Evolutionary conservation across 2,888 invertebrate genomes (phyloP).

Genomic region (Caenorhabditis doughertyi): DNA sequence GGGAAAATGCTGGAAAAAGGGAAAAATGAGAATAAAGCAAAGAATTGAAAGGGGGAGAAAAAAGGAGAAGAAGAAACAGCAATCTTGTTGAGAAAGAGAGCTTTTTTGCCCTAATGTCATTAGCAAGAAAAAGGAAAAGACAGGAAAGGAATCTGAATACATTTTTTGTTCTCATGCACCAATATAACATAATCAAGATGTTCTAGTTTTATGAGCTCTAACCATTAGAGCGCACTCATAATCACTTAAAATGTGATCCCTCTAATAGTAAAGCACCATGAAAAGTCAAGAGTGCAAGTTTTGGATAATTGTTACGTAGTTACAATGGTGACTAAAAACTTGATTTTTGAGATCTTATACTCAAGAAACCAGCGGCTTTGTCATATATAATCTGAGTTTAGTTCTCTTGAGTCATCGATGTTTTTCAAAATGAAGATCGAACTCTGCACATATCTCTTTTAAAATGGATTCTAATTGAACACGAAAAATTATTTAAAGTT

Average conservation of each 20-base stretch:
- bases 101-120: conserved; percentile 34
- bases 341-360: conserved; percentile 20
- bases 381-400: conserved; percentile 20
- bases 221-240: neutral
- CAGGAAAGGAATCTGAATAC: conserved; percentile 22
- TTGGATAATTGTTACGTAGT: neutral
- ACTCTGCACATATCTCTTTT: conserved; percentile 6
- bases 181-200: neutral
- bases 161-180: conserved; percentile 4
- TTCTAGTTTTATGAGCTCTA: neutral
- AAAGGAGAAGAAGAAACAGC: conserved; percentile 24
- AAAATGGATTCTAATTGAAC: neutral
- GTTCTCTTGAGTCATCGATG: conserved; percentile 10
- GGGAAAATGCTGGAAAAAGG: conserved; percentile 5
- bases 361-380: conserved; percentile 23
- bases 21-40: conserved; percentile 27
- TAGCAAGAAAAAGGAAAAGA: conserved; percentile 32
- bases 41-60: conserved; percentile 19
- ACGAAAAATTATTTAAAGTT: neutral
- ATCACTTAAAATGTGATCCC: no score
- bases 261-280: neutral
- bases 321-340: neutral
- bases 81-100: conserved; percentile 18
- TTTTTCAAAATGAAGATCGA: conserved; percentile 11
- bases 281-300: neutral